Conservation (phyloP, 2,113 vertebrate genomes). For the Sakesphorus luctuosus region DNA sequence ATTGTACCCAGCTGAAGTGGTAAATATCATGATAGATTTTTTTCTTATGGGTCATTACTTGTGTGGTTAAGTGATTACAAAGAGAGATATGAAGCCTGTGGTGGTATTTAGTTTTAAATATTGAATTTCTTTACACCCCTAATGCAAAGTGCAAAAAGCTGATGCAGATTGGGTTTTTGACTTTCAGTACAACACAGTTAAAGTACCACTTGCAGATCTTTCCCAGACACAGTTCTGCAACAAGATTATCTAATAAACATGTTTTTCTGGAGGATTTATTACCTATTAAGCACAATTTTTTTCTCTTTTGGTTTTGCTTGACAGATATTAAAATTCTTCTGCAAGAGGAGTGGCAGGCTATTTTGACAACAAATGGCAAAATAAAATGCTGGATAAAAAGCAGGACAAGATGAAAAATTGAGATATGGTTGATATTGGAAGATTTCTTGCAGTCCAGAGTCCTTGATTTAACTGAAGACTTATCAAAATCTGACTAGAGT, state of each 20-base stretch:
- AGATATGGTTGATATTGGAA: background rate
- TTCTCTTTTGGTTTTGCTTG: background rate
- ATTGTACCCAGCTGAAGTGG: constrained; percentile 17
- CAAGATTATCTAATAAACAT: constrained; percentile 9
- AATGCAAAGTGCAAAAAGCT: constrained; percentile 10
- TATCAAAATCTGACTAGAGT: background rate
- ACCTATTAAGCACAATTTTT: background rate
- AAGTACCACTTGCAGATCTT: constrained; percentile 4
- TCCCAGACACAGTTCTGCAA: background rate
- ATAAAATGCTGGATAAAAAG: background rate
- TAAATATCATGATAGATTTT: constrained; percentile 55
- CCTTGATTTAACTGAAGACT: background rate
- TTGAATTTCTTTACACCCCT: constrained; percentile 32
- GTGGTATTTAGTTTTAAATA: constrained; percentile 52
- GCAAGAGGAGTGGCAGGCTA: background rate
- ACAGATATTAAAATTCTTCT: constrained; percentile 1
- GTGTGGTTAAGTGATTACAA: constrained; percentile 34
- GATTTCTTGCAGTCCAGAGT: background rate
- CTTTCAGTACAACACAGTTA: background rate
- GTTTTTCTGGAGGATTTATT: constrained; percentile 7
- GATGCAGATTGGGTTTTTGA: background rate
- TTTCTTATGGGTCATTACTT: constrained; percentile 52
- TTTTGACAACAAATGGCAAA: constrained; percentile 8
- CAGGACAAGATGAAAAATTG: background rate
- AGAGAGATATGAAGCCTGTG: constrained; percentile 26